Evolutionary conservation across 1,140 invertebrate genomes (phyloP), one percentile per base, ranked within the genome.

Genomic region (Drosophila insularis): DNA sequence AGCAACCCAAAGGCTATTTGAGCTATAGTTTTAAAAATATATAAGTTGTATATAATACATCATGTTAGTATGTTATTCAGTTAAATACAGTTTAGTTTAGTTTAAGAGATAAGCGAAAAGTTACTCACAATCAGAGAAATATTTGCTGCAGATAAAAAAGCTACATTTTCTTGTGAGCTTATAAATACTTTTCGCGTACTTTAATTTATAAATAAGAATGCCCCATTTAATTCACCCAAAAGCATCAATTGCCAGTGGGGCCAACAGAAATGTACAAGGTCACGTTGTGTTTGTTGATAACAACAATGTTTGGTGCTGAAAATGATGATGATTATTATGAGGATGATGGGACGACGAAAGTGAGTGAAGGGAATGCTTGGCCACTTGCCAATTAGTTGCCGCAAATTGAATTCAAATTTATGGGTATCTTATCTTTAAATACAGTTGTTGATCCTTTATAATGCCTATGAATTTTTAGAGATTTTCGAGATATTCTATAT

Each of bases 261-360:
- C 70, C 37, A 56, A 66, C 39, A 43, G 43, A 65, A 66, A 63
- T 63, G 37, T 43, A 50, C 35, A 78, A 78, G 75, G 75, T 54
- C 71, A 13, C 10, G 23, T 11, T 27, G 19, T 37, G 43, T 14
- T 66, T 67, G 23, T 66, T 73, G 61, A 65, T 68, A 73, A 21
- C 31, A 68, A 69, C 39, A 53, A n/a, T 59, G 46, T 27, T 61
- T 55, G 66, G 7, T 14, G 19, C 8, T 40, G 6, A 37, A 1
- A 13, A 11, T 14, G 31, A 58, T 58, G 55, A 32, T 11, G 31
- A 11, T 5, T 13, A 56, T n/a, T 3, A 17, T 32, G 27, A 56
- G 13, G 27, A 14, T 31, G 23, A 55, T 14, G 17, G 17, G 17
- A 19, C 43, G 19, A 21, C 1, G 17, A 11, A 10, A 50, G 17